Percentiles rank a stretch among this genome's conserved stretches.
phyloP scores from a whole-genome alignment of 2,113 vertebrate genomes.

The Marcusenius ussheri region DNA sequence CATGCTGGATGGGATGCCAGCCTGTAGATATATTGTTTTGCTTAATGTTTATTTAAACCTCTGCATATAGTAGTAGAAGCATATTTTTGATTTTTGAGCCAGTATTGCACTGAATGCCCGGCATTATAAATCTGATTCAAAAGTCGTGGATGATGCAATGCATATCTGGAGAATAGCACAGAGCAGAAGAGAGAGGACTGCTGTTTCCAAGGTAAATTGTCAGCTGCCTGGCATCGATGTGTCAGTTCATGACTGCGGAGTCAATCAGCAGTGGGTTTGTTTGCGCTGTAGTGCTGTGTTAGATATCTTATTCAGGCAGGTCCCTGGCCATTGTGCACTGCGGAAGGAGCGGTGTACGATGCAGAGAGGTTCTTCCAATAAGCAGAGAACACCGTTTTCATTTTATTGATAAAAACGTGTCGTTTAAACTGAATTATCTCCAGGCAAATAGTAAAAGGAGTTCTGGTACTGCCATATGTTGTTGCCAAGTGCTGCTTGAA shows the following conservation, averaged over 20 bases:
- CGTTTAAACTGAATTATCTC: not conserved
- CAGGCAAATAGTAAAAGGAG: not conserved
- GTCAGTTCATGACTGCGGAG: not conserved
- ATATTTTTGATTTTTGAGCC: not conserved
- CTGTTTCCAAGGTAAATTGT: not conserved
- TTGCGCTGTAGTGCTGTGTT: not conserved
- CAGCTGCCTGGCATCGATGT: not conserved
- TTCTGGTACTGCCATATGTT: not conserved
- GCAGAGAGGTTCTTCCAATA: too few relatives aligned
- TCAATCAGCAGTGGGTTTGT: not conserved
- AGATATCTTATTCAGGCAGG: not conserved
- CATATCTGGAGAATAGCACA: not conserved
- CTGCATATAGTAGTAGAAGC: not conserved
- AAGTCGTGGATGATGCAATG: not conserved
- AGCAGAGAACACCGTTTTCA: not conserved
- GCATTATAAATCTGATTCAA: not conserved
- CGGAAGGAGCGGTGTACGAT: too few relatives aligned
- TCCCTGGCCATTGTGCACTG: not conserved
- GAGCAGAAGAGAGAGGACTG: not conserved
- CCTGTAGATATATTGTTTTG: not conserved
- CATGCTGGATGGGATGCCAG: not conserved
- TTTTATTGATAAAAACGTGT: not conserved
- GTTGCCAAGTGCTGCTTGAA: not conserved
- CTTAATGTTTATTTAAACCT: not conserved
- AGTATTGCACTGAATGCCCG: not conserved